These are phyloP conservation scores for Falco novaeseelandiae DNA, from an alignment of 2,797 vertebrate species.

Conservation along the genomic window DNA sequence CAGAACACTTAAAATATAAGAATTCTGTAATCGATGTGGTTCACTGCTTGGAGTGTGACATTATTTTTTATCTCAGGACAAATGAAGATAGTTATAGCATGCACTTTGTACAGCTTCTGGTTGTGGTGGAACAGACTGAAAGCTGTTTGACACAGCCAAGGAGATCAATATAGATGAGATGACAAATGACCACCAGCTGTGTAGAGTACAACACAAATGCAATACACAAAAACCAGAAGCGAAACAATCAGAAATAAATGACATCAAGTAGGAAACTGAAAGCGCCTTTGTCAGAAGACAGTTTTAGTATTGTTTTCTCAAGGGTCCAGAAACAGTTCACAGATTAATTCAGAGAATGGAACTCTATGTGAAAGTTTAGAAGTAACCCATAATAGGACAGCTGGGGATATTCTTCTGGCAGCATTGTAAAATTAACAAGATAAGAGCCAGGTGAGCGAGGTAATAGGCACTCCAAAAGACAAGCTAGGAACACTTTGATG, in stretches of 20 bases:
- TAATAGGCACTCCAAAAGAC: background rate
- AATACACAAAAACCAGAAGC: background rate
- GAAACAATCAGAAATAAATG: conserved; percentile 12
- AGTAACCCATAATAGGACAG: background rate
- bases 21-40: background rate
- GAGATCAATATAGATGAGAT: conserved; percentile 27
- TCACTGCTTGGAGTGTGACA: background rate
- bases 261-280: background rate
- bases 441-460: background rate
- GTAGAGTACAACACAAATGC: background rate
- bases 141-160: background rate
- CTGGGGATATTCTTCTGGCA: background rate
- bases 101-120: background rate
- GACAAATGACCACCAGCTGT: conserved; percentile 38
- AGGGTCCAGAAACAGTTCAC: background rate
- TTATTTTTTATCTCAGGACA: conserved; percentile 4
- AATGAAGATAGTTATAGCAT: background rate
- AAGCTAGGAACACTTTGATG: background rate
- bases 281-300: background rate
- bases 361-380: background rate
- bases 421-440: background rate
- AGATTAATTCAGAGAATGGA: background rate
- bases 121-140: background rate
- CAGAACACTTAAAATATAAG: background rate
- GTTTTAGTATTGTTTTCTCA: background rate